Evolutionary conservation across 2,888 invertebrate genomes (phyloP).

Genomic region (Idaea biselata): DNA sequence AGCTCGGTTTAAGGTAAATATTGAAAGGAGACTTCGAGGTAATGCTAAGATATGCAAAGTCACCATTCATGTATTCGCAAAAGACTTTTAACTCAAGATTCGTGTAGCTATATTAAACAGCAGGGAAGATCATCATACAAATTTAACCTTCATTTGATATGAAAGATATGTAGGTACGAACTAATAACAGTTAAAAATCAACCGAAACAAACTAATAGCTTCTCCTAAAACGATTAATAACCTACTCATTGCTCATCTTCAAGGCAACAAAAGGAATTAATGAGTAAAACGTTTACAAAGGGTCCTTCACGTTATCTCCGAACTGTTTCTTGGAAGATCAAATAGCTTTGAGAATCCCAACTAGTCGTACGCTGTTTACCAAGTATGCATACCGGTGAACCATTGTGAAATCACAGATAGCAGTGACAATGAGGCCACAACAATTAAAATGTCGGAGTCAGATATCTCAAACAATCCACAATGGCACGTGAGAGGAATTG

Average conservation of each 20-base stretch:
- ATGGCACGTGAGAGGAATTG: constrained; percentile 72
- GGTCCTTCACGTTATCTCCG: not conserved
- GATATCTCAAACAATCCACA: constrained; percentile 67
- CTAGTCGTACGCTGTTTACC: constrained; percentile 20
- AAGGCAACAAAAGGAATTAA: not conserved
- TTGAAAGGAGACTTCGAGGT: too few relatives aligned
- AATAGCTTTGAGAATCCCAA: constrained; percentile 20
- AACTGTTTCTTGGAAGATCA: not conserved
- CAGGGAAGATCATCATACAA: too few relatives aligned
- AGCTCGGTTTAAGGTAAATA: too few relatives aligned
- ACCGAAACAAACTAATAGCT: not conserved
- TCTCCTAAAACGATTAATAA: not conserved
- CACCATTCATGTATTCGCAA: too few relatives aligned
- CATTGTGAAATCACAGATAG: constrained; percentile 64
- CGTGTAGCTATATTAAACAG: too few relatives aligned
- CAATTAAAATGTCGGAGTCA: constrained; percentile 64
- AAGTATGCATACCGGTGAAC: constrained; percentile 25
- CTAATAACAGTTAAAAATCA: not conserved
- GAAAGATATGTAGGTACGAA: not conserved
- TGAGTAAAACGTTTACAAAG: constrained; percentile 2
- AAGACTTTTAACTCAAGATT: too few relatives aligned
- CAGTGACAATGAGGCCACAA: constrained; percentile 63
- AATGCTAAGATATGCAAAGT: too few relatives aligned
- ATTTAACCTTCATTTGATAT: too few relatives aligned
- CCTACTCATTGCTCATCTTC: not conserved